Evolutionary conservation across 2,113 vertebrate species (phyloP).

Genomic region (Suricata suricatta): DNA sequence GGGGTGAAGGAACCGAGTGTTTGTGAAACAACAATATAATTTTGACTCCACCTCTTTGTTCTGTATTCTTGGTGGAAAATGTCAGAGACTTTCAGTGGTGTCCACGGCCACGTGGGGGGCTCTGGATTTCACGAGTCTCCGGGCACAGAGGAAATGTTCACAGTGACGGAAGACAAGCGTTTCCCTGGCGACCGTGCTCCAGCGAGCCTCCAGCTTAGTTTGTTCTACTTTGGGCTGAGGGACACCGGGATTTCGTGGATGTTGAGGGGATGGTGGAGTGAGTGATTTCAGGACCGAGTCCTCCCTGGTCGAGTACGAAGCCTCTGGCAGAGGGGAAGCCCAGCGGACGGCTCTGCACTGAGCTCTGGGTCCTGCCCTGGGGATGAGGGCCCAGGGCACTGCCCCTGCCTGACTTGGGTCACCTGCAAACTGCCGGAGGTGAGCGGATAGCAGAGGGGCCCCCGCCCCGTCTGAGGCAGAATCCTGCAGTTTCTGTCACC

Average conservation of each 20-base stretch:
- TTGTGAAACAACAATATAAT: too few species aligned
- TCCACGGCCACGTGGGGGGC: accelerated
- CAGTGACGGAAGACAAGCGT: too few species aligned
- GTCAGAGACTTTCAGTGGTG: background rate
- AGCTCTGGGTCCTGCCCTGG: too few species aligned
- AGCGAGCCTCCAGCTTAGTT: background rate
- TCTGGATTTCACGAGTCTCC: background rate
- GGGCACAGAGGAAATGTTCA: background rate
- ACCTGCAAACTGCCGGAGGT: background rate
- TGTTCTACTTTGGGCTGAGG: too few species aligned
- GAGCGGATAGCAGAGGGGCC: background rate
- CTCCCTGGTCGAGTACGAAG: background rate
- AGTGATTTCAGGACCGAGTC: background rate
- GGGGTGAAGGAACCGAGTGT: background rate
- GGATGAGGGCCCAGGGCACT: too few species aligned
- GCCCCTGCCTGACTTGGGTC: background rate
- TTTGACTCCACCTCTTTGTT: background rate
- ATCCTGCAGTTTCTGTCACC: background rate
- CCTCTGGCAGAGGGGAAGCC: background rate
- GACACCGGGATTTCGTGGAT: background rate
- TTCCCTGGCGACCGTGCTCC: too few species aligned
- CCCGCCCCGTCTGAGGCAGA: too few species aligned
- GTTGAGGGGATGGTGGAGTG: background rate
- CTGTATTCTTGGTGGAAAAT: background rate
- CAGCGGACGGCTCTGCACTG: too few species aligned